Conservation (phyloP, 2,113 vertebrate species). For the Percopsis transmontana region DNA sequence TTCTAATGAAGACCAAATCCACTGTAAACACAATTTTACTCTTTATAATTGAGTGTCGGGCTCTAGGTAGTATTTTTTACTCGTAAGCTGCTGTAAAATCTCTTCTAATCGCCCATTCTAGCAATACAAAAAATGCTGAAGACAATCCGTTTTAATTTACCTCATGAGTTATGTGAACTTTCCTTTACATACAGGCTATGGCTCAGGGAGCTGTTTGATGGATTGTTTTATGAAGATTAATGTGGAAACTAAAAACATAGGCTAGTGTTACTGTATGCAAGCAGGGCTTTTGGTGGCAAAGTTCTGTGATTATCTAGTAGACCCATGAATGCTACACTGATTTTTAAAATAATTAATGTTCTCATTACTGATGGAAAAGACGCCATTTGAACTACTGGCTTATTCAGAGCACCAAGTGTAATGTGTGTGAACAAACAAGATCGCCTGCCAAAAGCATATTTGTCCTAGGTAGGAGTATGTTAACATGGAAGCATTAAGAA, state of each 20-base stretch:
- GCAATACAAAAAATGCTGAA: not conserved
- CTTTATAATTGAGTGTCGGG: not conserved
- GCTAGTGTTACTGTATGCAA: slow-evolving; percentile 30
- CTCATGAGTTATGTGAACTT: slow-evolving; percentile 11
- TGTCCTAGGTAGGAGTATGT: slow-evolving; percentile 58
- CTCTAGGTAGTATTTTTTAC: not conserved
- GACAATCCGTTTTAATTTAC: not conserved
- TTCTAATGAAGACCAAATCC: too few relatives aligned
- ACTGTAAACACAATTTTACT: not conserved
- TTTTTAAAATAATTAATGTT: slow-evolving; percentile 30
- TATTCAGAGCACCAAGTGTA: slow-evolving; percentile 40
- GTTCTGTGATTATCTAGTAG: slow-evolving; percentile 52
- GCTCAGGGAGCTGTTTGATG: slow-evolving; percentile 15
- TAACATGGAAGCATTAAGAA: slow-evolving; percentile 62
- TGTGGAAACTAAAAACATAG: slow-evolving; percentile 25
- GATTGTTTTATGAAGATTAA: slow-evolving; percentile 40
- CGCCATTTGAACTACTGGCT: slow-evolving; percentile 57
- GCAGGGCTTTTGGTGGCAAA: slow-evolving; percentile 35
- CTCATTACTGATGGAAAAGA: slow-evolving; percentile 41
- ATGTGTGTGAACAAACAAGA: slow-evolving; percentile 32
- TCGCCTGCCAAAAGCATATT: slow-evolving; percentile 23
- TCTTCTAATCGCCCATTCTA: slow-evolving; percentile 1
- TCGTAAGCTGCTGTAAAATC: not conserved
- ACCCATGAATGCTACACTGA: slow-evolving; percentile 28
- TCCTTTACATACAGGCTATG: slow-evolving; percentile 9